A percentile compares a stretch with the other conserved stretches of the same genome.
These are phyloP conservation scores for Perca flavescens DNA, from an alignment of 2,113 vertebrate genomes.

Conservation along the genomic window DNA sequence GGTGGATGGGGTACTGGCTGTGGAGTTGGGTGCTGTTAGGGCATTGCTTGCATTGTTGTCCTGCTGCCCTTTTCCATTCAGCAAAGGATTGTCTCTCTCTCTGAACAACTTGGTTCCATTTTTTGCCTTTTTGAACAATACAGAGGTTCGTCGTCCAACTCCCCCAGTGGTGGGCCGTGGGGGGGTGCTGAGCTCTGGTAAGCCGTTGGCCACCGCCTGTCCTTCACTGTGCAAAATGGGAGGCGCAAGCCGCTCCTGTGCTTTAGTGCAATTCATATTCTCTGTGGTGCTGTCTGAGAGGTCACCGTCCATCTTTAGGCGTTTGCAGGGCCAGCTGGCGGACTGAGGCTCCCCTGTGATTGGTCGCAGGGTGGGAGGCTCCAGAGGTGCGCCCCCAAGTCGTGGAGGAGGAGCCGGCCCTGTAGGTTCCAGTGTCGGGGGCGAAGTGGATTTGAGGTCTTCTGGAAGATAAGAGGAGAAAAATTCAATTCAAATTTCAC, in stretches of 20 bases:
- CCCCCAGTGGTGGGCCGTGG: slow-evolving; percentile 73
- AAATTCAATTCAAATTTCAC: slow-evolving; percentile 22
- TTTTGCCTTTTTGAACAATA: slow-evolving; percentile 95
- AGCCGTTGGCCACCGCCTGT: slow-evolving; percentile 79
- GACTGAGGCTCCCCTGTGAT: slow-evolving; percentile 88
- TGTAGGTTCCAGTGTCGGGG: slow-evolving; percentile 94
- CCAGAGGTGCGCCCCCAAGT: slow-evolving; percentile 88
- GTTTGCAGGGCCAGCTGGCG: slow-evolving; percentile 84
- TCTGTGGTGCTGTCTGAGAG: slow-evolving; percentile 78
- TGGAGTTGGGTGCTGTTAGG: slow-evolving; percentile 61
- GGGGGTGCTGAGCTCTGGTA: slow-evolving; percentile 71
- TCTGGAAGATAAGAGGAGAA: slow-evolving; percentile 84
- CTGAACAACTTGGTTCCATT: slow-evolving; percentile 91
- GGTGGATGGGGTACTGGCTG: slow-evolving; percentile 65
- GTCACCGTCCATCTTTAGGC: slow-evolving; percentile 84
- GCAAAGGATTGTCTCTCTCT: slow-evolving; percentile 85
- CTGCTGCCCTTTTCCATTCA: slow-evolving; percentile 85
- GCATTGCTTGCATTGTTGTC: slow-evolving; percentile 58
- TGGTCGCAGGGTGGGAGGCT: slow-evolving; percentile 93
- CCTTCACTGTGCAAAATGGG: slow-evolving; percentile 69
- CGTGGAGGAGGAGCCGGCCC: slow-evolving; percentile 90
- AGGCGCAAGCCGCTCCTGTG: slow-evolving; percentile 58
- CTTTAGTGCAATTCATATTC: slow-evolving; percentile 72
- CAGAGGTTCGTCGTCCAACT: slow-evolving; percentile 91
- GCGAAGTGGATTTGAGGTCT: slow-evolving; percentile 89